A percentile compares a stretch with the other conserved stretches of the same genome.
Evolutionary conservation across 2,888 invertebrate species (phyloP).

Genomic region (Parthenolecanium corni): DNA sequence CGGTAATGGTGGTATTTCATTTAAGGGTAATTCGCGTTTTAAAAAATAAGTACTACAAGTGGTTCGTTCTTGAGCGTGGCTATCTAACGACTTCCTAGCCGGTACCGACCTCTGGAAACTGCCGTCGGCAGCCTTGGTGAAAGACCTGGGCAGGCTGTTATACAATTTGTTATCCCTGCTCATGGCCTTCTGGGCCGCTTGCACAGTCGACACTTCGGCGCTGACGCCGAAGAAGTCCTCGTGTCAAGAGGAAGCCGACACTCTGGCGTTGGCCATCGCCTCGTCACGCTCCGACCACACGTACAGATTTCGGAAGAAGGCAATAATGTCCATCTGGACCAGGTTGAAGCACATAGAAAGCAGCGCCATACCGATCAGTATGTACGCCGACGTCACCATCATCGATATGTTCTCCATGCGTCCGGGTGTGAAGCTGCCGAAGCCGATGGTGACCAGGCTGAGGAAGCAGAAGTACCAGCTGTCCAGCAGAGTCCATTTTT

Average conservation of each 20-base stretch:
- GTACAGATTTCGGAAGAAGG: conserved; percentile 18
- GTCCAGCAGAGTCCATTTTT: conserved; percentile 82
- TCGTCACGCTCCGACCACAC: conserved; percentile 21
- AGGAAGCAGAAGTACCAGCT: conserved; percentile 54
- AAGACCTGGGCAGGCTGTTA: conserved; percentile 14
- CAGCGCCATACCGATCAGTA: conserved; percentile 70
- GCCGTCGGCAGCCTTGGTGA: neutral
- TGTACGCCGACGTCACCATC: conserved; percentile 67
- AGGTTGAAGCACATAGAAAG: conserved; percentile 80
- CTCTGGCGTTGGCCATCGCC: neutral
- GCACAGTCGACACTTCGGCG: conserved; percentile 24
- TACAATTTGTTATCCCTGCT: conserved; percentile 17
- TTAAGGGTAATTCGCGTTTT: conserved; percentile 10
- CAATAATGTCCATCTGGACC: conserved; percentile 45
- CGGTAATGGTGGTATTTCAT: conserved; percentile 16
- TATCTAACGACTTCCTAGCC: conserved; percentile 12
- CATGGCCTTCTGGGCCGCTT: neutral
- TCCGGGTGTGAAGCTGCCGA: conserved; percentile 66
- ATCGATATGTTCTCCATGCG: conserved; percentile 52
- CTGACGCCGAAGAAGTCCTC: conserved; percentile 11
- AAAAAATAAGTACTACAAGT: neutral
- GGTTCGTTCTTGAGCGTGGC: neutral
- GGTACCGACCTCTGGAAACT: conserved; percentile 2
- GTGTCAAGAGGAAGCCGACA: conserved; percentile 18
- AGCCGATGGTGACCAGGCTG: conserved; percentile 62